Base-by-base conservation (phyloP, 2,797 vertebrate genomes). In the Lepus townsendii region DNA sequence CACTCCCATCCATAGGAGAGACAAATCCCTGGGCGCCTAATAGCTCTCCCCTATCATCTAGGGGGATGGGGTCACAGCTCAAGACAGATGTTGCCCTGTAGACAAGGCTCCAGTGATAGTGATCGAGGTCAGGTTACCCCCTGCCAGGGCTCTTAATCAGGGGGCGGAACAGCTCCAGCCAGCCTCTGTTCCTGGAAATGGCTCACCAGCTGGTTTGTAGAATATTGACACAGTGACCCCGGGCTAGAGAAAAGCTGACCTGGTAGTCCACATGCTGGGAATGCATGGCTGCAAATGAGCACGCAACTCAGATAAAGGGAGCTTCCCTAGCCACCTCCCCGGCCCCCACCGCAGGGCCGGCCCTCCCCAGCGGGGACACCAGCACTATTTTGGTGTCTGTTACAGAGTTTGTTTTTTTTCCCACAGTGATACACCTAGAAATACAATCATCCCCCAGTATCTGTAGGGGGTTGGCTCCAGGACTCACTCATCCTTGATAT, bases 301-400 rank as follows among this genome's bases (percentile, higher is more conserved):
- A 47, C 24, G 22, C 6, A 6, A 0, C 47, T 4, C 32, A 83
- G 47, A 57, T 14, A 1, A 65, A 63, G 69, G 16, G 5, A 42
- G n/a, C 47, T 35, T 57, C 24, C 69, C 26, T 7, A 22, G 32
- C 24, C 7, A 9, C 47, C n/a, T 60, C 5, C 26, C 14, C 14
- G 1, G 8, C 35, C 71, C 2, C 0, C 0, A 16, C 9, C 8
- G 20, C 54, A 50, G 54, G 50, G 16, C 26, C 24, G 9, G 32
- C 35, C 32, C 35, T 71, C 10, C n/a, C 35, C 17, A 22, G 14
- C 50, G 42, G 27, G 16, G 24, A 27, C 8, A 30, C 19, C 22
- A 26, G 26, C 63, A 22, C 16, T 16, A 1, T 35, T 92, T 60
- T 73, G 50, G 30, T 20, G 3, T 68, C 35, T 42, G 24, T 76